A percentile compares a stretch with the other conserved stretches of the same genome.
phyloP scores from a whole-genome alignment of 2,113 vertebrate species.

The Riparia riparia region DNA sequence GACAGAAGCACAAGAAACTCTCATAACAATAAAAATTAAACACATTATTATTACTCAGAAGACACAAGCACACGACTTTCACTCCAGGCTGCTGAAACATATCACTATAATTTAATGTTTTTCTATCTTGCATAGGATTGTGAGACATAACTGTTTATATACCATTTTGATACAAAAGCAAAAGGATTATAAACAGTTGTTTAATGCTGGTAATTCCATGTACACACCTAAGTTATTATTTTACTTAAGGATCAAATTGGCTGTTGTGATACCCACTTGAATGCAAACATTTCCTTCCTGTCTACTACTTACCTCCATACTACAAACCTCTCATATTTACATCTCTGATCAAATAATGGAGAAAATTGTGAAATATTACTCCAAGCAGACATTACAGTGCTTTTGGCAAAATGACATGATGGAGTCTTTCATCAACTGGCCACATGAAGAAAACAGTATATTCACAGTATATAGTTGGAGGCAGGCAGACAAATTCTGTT shows the following conservation, averaged over 20 bases:
- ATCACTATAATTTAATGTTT: neutral
- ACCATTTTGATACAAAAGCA: neutral
- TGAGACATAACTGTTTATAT: conserved; percentile 11
- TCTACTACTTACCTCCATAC: neutral
- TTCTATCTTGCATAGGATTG: neutral
- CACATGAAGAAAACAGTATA: neutral
- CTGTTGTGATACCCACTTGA: neutral
- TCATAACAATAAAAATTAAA: neutral
- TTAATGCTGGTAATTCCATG: neutral
- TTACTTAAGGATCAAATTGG: neutral
- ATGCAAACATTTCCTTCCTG: conserved; percentile 15
- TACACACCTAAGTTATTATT: neutral
- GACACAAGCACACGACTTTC: neutral
- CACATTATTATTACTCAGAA: neutral
- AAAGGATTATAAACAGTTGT: neutral
- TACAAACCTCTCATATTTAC: neutral
- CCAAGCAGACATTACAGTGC: conserved; percentile 19
- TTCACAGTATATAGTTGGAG: neutral
- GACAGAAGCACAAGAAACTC: neutral
- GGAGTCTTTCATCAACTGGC: neutral
- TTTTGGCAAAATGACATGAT: neutral
- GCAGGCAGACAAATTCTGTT: neutral
- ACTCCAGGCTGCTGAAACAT: neutral
- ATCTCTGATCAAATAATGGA: conserved; percentile 59
- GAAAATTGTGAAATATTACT: conserved; percentile 52